Evolutionary conservation across 1,140 invertebrate species (phyloP).

Genomic region (Zaprionus ghesquierei): DNA sequence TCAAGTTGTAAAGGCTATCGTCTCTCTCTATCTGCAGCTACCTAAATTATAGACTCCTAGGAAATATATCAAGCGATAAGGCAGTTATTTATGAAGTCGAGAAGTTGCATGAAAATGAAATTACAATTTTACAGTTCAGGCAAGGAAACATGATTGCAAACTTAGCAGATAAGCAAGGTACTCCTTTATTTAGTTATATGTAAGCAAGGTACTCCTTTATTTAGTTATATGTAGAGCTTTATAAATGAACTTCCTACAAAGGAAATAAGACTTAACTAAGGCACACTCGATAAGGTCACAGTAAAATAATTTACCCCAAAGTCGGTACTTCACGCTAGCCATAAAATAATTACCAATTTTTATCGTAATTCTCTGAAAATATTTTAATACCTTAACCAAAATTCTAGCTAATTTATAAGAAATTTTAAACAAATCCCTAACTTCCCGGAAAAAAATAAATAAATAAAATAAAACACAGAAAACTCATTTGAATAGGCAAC

Average conservation of each 20-base stretch:
- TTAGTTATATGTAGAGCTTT: background rate
- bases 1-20: slow-evolving; percentile 13
- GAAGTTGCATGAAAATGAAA: background rate
- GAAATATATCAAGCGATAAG: slow-evolving; percentile 9
- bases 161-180: background rate
- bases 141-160: background rate
- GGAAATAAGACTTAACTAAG: background rate
- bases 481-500: slow-evolving; percentile 47
- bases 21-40: slow-evolving; percentile 1
- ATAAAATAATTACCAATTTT: background rate
- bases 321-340: background rate
- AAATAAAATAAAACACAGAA: background rate
- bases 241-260: background rate
- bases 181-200: background rate
- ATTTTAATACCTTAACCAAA: slow-evolving; percentile 4
- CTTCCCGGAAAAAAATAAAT: background rate
- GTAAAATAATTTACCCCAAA: slow-evolving; percentile 27
- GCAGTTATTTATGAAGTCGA: background rate
- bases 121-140: background rate
- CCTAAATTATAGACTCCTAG: slow-evolving; percentile 17
- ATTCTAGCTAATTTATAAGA: background rate
- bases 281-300: slow-evolving; percentile 16
- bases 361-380: slow-evolving; percentile 1
- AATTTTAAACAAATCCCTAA: slow-evolving; percentile 1
- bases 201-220: background rate